Evolutionary conservation across 53 echinoderm and acorn worm species (phyloP), one percentile per base, ranked within the genome.

Genomic region (Apostichopus leukothele): DNA sequence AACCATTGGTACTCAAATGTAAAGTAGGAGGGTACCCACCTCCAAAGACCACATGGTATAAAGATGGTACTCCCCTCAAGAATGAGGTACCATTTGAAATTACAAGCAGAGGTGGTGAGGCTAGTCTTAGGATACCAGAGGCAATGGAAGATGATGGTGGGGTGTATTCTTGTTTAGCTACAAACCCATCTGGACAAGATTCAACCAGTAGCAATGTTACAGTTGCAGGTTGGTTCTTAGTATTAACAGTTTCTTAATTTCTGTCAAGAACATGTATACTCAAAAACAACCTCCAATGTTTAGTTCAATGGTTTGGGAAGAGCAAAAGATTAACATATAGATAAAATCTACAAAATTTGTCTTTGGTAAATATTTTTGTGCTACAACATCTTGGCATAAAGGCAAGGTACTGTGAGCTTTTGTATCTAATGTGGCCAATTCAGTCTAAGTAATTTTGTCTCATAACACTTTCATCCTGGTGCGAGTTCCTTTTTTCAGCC

Each of bases 11-110:
- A 84, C 90, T 95, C 13, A 86, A 92, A 86, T 92, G 92, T 83
- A 92, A 93, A 7, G 92, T 96, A 60, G 89, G 93, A 0, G 97
- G 97, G 3, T 86, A 91, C 67, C 97, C 97, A n/a, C 79, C 89
- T 0, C 97, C 97, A 6, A 87, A 88, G 67, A 92, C 94, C 76
- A 89, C 91, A 1, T 96, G 97, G 97, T 96, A 90, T 78, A 92
- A 95, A 88, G 92, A 96, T 74, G 93, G 91, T 39, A 60, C 79
- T 13, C 89, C 92, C 8, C 86, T 96, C 9, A 79, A 74, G 21
- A 90, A 79, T 55, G 85, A 91, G 73, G 89, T 89, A 6, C 88
- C 89, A 50, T 94, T 50, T 80, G 81, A 80, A 51, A 80, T 80
- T 80, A 52, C 54, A 39, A 52, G 19, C 19, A 80, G 54, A 19